phyloP scores from a whole-genome alignment of 1,140 invertebrate species.

The Camponotus vicinus region DNA sequence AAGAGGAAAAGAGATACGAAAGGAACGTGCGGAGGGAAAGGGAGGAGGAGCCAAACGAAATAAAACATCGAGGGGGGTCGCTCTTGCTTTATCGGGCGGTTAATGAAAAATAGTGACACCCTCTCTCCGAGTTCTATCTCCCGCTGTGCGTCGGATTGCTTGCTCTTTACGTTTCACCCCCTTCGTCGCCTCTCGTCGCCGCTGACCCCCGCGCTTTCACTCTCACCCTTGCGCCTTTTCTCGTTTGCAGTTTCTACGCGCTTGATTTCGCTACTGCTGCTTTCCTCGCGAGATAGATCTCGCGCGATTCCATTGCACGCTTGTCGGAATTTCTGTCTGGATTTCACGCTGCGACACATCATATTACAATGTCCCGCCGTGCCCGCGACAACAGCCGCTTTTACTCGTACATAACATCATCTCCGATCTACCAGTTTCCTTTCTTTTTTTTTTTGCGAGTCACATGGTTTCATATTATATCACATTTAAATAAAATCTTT shows the following conservation, averaged over 20 bases:
- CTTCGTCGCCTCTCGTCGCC: conserved; percentile 21
- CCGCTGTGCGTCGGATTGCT: conserved; percentile 80
- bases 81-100: conserved; percentile 78
- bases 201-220: conserved; percentile 37
- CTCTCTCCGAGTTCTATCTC: conserved; percentile 75
- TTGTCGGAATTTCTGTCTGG: conserved; percentile 76
- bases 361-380: conserved; percentile 76
- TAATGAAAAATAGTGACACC: conserved; percentile 84
- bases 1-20: conserved; percentile 58
- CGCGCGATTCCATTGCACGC: conserved; percentile 77
- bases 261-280: conserved; percentile 69
- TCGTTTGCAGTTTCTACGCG: conserved; percentile 36
- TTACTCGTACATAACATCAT: conserved; percentile 25
- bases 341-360: conserved; percentile 80
- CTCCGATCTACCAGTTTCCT: not conserved
- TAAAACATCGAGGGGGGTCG: conserved; percentile 73
- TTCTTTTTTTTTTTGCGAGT: conserved; percentile 9
- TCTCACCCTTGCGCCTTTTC: conserved; percentile 22
- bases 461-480: not conserved
- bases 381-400: conserved; percentile 55
- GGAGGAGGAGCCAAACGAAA: conserved; percentile 63
- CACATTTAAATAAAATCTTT: conserved; percentile 28
- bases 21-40: conserved; percentile 21
- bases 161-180: conserved; percentile 76
- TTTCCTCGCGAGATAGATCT: conserved; percentile 74